Evolutionary conservation across 2,797 vertebrate genomes (phyloP).

Genomic region (Neostethus bicornis): DNA sequence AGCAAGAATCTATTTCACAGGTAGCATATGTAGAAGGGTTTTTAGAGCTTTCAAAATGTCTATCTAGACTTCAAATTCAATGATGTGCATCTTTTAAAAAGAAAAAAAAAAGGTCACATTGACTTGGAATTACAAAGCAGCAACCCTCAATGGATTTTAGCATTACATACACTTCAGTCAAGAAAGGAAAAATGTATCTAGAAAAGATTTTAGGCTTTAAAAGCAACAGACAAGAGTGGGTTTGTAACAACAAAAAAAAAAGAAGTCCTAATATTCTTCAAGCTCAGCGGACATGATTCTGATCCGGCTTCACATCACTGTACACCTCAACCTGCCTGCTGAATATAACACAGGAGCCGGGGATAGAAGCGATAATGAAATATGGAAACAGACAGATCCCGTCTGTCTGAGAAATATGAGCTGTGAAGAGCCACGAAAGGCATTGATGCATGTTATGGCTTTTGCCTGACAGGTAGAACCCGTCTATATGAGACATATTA

Average conservation of each 20-base stretch:
- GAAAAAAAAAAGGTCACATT: conserved; percentile 28
- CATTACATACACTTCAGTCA: conserved; percentile 27
- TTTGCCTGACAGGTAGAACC: conserved; percentile 39
- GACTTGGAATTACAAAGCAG: conserved; percentile 20
- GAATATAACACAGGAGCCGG: conserved; percentile 49
- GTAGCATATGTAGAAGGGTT: conserved; percentile 6
- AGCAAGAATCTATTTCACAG: neutral
- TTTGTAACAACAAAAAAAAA: conserved; percentile 6
- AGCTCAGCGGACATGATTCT: conserved; percentile 44
- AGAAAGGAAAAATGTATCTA: conserved; percentile 5
- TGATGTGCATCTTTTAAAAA: conserved; percentile 8
- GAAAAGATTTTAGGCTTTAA: conserved; percentile 11
- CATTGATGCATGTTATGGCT: conserved; percentile 58
- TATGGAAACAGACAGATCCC: conserved; percentile 47
- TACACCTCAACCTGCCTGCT: conserved; percentile 48
- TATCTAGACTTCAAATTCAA: conserved; percentile 2
- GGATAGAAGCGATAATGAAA: conserved; percentile 59
- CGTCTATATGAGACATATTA: conserved; percentile 25
- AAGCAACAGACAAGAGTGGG: conserved; percentile 10
- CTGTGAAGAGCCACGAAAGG: conserved; percentile 52
- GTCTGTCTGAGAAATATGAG: conserved; percentile 48
- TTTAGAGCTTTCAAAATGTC: conserved; percentile 15
- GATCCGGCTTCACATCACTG: conserved; percentile 46
- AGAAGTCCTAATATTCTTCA: conserved; percentile 20
- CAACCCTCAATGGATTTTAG: conserved; percentile 21